phyloP scores from a whole-genome alignment of 2,113 vertebrate species.

The Cromileptes altivelis region DNA sequence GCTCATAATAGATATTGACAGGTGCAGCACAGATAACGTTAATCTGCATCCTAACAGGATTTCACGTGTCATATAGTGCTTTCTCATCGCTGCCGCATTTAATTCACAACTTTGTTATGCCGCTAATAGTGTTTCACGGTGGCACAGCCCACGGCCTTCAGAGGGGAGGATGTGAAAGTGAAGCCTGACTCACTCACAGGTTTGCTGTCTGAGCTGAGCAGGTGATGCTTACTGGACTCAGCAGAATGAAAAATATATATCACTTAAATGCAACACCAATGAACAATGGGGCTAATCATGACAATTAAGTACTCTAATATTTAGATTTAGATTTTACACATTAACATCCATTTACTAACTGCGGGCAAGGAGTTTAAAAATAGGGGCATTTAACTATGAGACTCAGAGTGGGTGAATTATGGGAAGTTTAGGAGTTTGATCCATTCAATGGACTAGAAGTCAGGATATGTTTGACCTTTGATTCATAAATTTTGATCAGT shows the following conservation, averaged over 20 bases:
- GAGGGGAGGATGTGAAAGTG: constrained; percentile 5
- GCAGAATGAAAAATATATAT: background rate
- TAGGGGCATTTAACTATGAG: background rate
- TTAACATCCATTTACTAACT: background rate
- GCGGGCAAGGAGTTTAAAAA: background rate
- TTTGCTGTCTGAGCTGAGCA: constrained; percentile 26
- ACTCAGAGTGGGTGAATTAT: background rate
- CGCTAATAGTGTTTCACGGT: constrained; percentile 58
- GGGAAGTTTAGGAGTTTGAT: background rate
- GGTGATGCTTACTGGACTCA: constrained; percentile 24
- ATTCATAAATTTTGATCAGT: background rate
- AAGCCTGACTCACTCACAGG: constrained; percentile 13
- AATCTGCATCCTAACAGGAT: constrained; percentile 71
- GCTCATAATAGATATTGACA: constrained; percentile 67
- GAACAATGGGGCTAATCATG: background rate
- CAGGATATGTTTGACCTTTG: background rate
- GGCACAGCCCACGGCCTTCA: constrained; percentile 32
- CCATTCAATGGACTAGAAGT: background rate
- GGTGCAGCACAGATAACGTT: constrained; percentile 59
- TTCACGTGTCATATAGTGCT: constrained; percentile 47
- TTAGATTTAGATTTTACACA: background rate
- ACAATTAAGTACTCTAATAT: background rate
- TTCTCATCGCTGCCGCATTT: constrained; percentile 43
- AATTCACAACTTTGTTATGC: constrained; percentile 58
- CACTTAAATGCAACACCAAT: background rate